phyloP scores from a whole-genome alignment of 2,888 invertebrate genomes.

The Scelioninae gen. 2 region DNA sequence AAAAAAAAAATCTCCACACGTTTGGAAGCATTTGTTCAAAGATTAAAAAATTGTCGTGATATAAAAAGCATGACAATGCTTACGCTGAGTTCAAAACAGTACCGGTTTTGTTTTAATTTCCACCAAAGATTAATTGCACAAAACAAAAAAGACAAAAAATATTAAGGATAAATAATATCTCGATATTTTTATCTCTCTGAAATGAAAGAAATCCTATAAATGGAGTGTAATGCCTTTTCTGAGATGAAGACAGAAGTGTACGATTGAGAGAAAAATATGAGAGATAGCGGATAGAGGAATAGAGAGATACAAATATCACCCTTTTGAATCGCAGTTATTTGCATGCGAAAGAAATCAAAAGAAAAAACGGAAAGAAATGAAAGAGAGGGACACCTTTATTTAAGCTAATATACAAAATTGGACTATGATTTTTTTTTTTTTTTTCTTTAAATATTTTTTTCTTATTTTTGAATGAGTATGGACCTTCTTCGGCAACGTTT shows the following conservation, averaged over 20 bases:
- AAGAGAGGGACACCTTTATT: conserved; percentile 50
- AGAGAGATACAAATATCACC: conserved; percentile 62
- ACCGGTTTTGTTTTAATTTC: conserved; percentile 41
- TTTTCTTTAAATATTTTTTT: conserved; percentile 19
- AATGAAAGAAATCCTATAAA: conserved; percentile 6
- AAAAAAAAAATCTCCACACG: too few species aligned
- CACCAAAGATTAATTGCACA: conserved; percentile 41
- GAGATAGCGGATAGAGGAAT: background rate
- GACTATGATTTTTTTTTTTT: conserved; percentile 57
- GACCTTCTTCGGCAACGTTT: conserved; percentile 83
- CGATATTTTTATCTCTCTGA: conserved; percentile 43
- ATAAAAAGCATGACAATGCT: conserved; percentile 28
- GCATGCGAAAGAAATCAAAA: conserved; percentile 19
- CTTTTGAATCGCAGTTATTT: conserved; percentile 29
- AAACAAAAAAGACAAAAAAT: conserved; percentile 24
- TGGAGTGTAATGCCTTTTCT: background rate
- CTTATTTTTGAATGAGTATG: conserved; percentile 54
- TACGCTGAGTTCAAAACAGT: conserved; percentile 57
- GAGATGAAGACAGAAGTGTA: conserved; percentile 9
- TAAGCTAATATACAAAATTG: conserved; percentile 58
- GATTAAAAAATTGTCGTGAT: conserved; percentile 23
- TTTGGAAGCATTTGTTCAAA: conserved; percentile 40
- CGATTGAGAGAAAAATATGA: conserved; percentile 4
- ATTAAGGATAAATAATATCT: conserved; percentile 5
- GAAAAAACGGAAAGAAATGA: conserved; percentile 30